These are phyloP conservation scores for Himalopsyche anomala DNA, from an alignment of 2,888 invertebrate species.

Conservation along the genomic window DNA sequence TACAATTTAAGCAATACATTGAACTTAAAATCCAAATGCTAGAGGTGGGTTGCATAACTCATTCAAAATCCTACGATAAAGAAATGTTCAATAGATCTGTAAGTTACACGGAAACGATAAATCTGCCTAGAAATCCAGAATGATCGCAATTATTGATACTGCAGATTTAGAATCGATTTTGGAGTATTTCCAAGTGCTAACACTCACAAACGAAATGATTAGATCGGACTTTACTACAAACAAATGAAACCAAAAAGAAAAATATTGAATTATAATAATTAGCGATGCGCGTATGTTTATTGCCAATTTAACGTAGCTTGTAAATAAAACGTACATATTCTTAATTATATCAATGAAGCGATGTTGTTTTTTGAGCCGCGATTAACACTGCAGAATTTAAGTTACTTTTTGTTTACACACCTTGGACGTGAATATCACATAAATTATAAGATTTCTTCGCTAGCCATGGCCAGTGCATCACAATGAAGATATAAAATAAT, in stretches of 20 bases:
- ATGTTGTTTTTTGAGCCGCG: too few species aligned
- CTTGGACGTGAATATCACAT: slow-evolving; percentile 8
- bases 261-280: too few species aligned
- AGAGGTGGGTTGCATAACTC: too few species aligned
- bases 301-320: too few species aligned
- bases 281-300: too few species aligned
- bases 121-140: neutral
- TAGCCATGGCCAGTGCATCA: slow-evolving; percentile 37
- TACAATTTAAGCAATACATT: too few species aligned
- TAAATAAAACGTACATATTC: too few species aligned
- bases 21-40: too few species aligned
- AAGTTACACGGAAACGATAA: neutral
- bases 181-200: neutral
- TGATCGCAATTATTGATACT: slow-evolving; percentile 28
- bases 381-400: too few species aligned
- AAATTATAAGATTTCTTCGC: slow-evolving; percentile 22
- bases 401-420: neutral
- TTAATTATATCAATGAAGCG: too few species aligned
- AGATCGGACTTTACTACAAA: neutral
- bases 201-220: neutral
- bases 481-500: neutral
- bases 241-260: neutral
- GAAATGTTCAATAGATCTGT: neutral
- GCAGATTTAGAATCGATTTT: neutral
- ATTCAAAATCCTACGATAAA: neutral